Percentiles rank a stretch among this genome's conserved stretches.
These are phyloP conservation scores for Hippoglossus hippoglossus DNA, from an alignment of 2,797 vertebrate species.

Conservation along the genomic window DNA sequence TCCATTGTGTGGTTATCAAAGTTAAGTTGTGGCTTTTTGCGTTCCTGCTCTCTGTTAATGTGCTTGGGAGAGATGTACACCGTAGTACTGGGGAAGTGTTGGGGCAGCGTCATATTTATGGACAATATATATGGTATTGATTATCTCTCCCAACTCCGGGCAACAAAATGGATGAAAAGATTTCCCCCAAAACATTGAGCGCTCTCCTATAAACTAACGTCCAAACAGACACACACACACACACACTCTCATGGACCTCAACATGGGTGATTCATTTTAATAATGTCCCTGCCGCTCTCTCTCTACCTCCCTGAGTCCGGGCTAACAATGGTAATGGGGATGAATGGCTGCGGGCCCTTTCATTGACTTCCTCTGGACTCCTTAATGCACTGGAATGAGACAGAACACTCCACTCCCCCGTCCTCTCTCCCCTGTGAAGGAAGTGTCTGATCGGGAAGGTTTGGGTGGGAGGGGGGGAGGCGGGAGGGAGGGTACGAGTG, in stretches of 20 bases:
- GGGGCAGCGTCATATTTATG: background rate
- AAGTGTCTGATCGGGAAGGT: background rate
- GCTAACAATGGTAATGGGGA: constrained; percentile 71
- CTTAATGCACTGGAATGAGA: constrained; percentile 64
- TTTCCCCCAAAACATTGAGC: constrained; percentile 1
- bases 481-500: background rate
- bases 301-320: constrained; percentile 43
- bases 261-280: constrained; percentile 67
- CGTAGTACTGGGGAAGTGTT: too few species aligned
- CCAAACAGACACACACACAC: background rate
- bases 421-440: too few species aligned
- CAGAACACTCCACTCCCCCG: constrained; percentile 29
- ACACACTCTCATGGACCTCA: constrained; percentile 9
- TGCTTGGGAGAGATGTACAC: too few species aligned
- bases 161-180: too few species aligned
- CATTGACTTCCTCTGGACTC: constrained; percentile 73
- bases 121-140: background rate
- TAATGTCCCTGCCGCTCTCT: constrained; percentile 48
- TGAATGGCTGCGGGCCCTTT: constrained; percentile 61
- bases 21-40: too few species aligned
- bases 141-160: too few species aligned
- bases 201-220: constrained; percentile 15
- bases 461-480: background rate
- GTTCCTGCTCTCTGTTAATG: too few species aligned
- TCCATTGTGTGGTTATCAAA: too few species aligned